Base-by-base conservation (phyloP, 2,113 vertebrate species). In the Galeopterus variegatus region DNA sequence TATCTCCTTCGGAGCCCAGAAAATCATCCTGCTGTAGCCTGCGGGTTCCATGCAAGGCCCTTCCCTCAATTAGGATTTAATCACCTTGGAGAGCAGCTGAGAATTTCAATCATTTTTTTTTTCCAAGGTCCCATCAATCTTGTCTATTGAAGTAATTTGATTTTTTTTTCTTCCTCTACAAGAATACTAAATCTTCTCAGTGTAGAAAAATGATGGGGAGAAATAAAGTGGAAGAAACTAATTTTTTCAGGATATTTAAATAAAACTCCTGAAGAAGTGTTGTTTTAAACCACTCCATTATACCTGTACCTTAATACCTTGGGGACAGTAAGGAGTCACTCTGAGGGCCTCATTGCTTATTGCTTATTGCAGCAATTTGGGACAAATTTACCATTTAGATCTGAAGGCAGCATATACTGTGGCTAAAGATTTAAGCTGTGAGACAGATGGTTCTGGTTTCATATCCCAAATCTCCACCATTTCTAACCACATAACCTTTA, bases 61-160 rank as follows among this genome's bases (percentile, higher is more conserved):
- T 97, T 98, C 48, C 79, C 91, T 89, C 96, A 98, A 88, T 97
- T 96, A 97, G 95, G 77, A 92, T 97, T 97, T 97, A 98, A 98
- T 97, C 58, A 65, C 70, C 86, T 95, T 95, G 95, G 86, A 96
- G 90, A 97, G 65, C 26, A 97, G 64, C 5, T 11, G 21, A 97
- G 75, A 97, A 96, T 98, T 97, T 96, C 3, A 97, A 85, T 96
- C 13, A 91, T 95, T n/a, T 54, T 72, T 94, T 75, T 21, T 93
- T 76, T 3, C 33, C 41, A 79, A 79, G 60, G 50, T 48, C 19
- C 73, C 60, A 97, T 98, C 60, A 96, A 33, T 98, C 89, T 98
- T 97, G 31, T 95, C 96, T 95, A 36, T 97, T 95, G 72, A 96
- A 97, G 84, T 93, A 98, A 95, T 96, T 97, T 98, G 72, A 97